Conservation (phyloP, 2,797 vertebrate species). For the Erithacus rubecula region DNA sequence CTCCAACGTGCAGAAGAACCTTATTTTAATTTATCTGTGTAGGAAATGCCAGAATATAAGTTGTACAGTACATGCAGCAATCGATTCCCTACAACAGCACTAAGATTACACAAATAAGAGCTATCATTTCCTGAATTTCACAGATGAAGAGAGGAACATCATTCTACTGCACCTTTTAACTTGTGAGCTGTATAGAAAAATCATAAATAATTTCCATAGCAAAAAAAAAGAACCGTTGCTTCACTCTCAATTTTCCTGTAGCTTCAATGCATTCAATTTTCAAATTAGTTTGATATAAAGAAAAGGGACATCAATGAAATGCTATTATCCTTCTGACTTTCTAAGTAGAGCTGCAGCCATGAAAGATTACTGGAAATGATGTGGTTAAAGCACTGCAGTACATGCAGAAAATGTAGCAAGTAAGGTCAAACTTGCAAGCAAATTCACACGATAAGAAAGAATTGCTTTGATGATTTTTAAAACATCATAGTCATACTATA, state of each 20-base stretch:
- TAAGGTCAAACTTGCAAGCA: constrained; percentile 54
- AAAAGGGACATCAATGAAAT: neutral
- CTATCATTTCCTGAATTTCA: neutral
- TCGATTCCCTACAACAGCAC: neutral
- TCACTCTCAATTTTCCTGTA: neutral
- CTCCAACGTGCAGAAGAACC: neutral
- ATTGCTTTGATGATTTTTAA: constrained; percentile 54
- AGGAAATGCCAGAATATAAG: neutral
- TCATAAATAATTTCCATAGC: neutral
- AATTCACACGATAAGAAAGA: constrained; percentile 33
- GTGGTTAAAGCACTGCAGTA: neutral
- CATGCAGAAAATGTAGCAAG: neutral
- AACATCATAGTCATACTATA: constrained; percentile 26
- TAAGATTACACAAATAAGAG: neutral
- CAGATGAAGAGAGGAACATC: neutral
- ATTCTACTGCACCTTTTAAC: neutral
- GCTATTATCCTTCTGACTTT: constrained; percentile 9
- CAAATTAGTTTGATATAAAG: neutral
- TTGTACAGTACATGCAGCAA: neutral
- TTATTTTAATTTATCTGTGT: neutral
- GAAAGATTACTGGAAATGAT: constrained; percentile 17
- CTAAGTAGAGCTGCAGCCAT: neutral
- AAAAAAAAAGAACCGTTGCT: neutral
- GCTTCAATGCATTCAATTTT: neutral
- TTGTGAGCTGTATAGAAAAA: neutral